Evolutionary conservation across 2,797 vertebrate species (phyloP), one percentile per base, ranked within the genome.

Genomic region (Centroberyx gerrardi): DNA sequence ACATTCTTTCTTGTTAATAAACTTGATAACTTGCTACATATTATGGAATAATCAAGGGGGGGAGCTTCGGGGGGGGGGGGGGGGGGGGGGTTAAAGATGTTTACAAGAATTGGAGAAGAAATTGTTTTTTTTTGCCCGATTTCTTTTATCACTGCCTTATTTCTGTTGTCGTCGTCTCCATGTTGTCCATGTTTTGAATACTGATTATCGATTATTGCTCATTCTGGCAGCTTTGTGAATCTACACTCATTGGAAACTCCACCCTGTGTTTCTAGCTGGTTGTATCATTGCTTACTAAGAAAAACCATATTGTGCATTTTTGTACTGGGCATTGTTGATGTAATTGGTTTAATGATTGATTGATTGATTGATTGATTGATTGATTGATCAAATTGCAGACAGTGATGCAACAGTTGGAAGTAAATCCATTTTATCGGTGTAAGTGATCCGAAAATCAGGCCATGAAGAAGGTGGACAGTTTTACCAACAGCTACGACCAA

Each of bases 171-270:
- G 65, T 28, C 62, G 62, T 62, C 67, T 83, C 72, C n/a, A 22
- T 72, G 61, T 78, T 40, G 1, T 82, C 42, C 60, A 15, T 84
- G 40, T 84, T 69, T 60, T 64, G 7, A 80, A 62, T 72, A 73
- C 72, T 74, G 68, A 84, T 72, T 62, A 63, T 63, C 74, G 54
- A 70, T 68, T 63, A 65, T 63, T 76, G 56, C 68, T 88, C 62
- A 73, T 83, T 84, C 60, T 54, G 83, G 87, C 88, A 91, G 89
- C 89, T 90, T 86, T 58, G 59, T 76, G 67, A 74, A 75, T 79
- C 70, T 72, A 62, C 53, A 60, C 60, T 68, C 53, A 64, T 38
- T 14, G 7, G 13, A 29, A 61, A 38, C 54, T 59, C 38, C 13
- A 65, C 36, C 27, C 7, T 74, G 63, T 69, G 33, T 79, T 71